These are phyloP conservation scores for Chymomyza caudatula DNA, from an alignment of 2,888 invertebrate genomes.

Conservation along the genomic window DNA sequence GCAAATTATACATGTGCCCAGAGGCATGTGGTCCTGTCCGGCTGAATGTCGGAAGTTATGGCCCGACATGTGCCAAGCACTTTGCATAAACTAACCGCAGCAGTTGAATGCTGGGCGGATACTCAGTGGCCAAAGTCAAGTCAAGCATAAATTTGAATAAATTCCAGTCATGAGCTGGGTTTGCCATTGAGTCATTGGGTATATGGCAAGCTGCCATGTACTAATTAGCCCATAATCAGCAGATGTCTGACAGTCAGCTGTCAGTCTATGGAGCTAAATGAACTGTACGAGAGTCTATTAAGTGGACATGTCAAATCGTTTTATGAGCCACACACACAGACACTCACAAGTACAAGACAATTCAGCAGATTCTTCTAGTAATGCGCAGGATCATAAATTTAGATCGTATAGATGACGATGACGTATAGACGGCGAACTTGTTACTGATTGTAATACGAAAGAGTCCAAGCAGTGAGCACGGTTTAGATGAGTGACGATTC, in stretches of 20 bases:
- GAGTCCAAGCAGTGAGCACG: too few species aligned
- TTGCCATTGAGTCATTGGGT: not conserved
- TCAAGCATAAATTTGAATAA: conserved; percentile 67
- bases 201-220: conserved; percentile 17
- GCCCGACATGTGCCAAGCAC: conserved; percentile 24
- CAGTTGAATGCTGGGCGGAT: conserved; percentile 22
- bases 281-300: conserved; percentile 16
- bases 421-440: too few species aligned
- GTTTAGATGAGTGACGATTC: too few species aligned
- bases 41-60: conserved; percentile 14
- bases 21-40: not conserved
- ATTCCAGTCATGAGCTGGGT: conserved; percentile 36
- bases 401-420: not conserved
- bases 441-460: too few species aligned
- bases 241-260: conserved; percentile 20
- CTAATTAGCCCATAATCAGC: conserved; percentile 69
- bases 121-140: conserved; percentile 42
- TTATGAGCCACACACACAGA: conserved; percentile 1
- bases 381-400: not conserved
- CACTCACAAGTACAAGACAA: not conserved
- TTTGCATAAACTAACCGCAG: conserved; percentile 63
- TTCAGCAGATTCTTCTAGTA: not conserved
- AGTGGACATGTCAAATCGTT: conserved; percentile 23
- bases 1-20: conserved; percentile 46
- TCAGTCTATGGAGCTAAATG: conserved; percentile 31